These are phyloP conservation scores for Trochalopteron elliotii DNA, from an alignment of 2,113 vertebrate species.

Conservation along the genomic window DNA sequence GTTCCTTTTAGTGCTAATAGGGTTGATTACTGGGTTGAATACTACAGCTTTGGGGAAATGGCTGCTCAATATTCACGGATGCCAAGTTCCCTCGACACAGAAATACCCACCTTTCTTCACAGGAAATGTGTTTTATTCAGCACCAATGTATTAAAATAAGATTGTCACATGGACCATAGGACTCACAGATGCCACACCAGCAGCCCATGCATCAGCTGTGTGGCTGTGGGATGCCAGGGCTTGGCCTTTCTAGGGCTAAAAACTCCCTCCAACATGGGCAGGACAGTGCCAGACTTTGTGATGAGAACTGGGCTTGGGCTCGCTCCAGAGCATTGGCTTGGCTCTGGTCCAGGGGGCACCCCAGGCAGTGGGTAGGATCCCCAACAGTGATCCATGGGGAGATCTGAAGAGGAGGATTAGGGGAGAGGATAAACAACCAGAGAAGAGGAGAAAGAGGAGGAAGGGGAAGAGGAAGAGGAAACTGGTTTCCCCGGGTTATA, in stretches of 20 bases:
- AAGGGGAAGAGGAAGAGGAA: too few relatives aligned
- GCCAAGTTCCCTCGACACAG: not conserved
- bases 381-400: accelerated
- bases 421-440: not conserved
- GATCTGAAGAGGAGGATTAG: too few relatives aligned
- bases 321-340: not conserved
- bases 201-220: accelerated
- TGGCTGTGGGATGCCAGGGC: accelerated
- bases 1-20: constrained; percentile 15
- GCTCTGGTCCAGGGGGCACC: accelerated
- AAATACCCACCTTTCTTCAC: not conserved
- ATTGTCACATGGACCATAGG: not conserved
- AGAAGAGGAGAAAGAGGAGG: not conserved
- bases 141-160: not conserved
- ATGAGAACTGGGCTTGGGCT: not conserved
- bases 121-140: not conserved
- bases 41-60: not conserved
- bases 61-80: constrained; percentile 10
- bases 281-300: not conserved
- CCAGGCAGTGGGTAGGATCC: not conserved
- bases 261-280: accelerated
- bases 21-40: not conserved
- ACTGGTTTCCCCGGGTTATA: not conserved
- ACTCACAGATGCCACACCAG: not conserved
- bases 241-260: not conserved